phyloP scores from a whole-genome alignment of 2,888 invertebrate genomes.

The Acrobasis suavella region DNA sequence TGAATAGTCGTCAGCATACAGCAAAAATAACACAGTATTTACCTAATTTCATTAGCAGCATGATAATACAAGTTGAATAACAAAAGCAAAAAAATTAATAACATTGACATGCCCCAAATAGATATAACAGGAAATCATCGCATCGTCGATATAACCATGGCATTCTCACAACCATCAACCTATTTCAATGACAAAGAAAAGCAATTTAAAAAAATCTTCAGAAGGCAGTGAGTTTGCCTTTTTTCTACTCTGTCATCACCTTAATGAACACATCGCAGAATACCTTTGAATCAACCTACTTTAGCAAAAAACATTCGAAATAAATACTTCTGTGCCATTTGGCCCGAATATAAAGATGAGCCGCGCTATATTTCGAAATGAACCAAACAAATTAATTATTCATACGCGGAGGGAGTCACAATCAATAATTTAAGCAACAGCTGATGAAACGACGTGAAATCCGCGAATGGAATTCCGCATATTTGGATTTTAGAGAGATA shows the following conservation, averaged over 20 bases:
- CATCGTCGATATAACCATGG: slow-evolving; percentile 31
- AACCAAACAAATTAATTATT: slow-evolving; percentile 45
- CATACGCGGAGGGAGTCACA: slow-evolving; percentile 39
- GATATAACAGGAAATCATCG: slow-evolving; percentile 17
- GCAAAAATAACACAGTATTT: neutral
- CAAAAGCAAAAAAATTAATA: neutral
- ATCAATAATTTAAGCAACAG: slow-evolving; percentile 48
- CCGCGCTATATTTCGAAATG: slow-evolving; percentile 37
- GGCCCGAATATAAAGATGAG: slow-evolving; percentile 36
- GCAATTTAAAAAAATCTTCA: slow-evolving; percentile 53
- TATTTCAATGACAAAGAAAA: slow-evolving; percentile 57
- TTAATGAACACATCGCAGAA: slow-evolving; percentile 51
- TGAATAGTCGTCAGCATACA: too few relatives aligned
- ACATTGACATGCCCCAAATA: neutral
- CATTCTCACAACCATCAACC: slow-evolving; percentile 37
- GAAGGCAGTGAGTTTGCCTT: slow-evolving; percentile 39
- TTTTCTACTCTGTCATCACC: slow-evolving; percentile 46
- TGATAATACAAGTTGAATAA: neutral
- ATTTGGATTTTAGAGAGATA: slow-evolving; percentile 35
- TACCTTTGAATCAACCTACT: slow-evolving; percentile 34
- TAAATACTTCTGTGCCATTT: slow-evolving; percentile 23
- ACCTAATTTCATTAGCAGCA: neutral
- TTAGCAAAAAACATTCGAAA: slow-evolving; percentile 29
- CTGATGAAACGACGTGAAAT: slow-evolving; percentile 34
- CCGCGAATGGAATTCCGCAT: slow-evolving; percentile 35